Evolutionary conservation across 2,113 vertebrate species (phyloP), one percentile per base, ranked within the genome.

Genomic region (Elanoides forficatus): DNA sequence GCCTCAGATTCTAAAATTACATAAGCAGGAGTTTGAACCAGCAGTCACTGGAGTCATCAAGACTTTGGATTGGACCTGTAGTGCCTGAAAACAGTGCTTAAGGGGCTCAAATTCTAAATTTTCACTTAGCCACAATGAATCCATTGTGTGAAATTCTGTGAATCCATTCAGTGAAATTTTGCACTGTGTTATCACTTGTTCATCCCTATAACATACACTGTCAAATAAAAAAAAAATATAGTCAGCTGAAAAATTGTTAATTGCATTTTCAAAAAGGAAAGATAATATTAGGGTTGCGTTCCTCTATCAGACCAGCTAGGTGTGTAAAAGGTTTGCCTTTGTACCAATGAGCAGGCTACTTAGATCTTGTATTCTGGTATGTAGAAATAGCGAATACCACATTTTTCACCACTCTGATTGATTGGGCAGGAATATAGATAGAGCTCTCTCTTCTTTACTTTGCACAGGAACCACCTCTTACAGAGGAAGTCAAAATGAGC

Each of bases 21-120:
- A 52, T 56, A 40, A 86, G 53, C 8, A 12, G 45, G 14, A 93
- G 15, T 48, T 81, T 88, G 62, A 85, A 74, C 3, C 42, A 88
- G 48, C 45, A 88, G 70, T 5, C 42, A n/a, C 0, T n/a, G 27
- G 56, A 81, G 19, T 55, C 17, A 65, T 7, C 0, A 0, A 75
- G 52, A 74, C 30, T 93, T 75, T 30, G 60, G 11, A 79, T 2
- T 71, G 22, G 78, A 74, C 36, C 36, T 0, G 0, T 20, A 79
- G 26, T 27, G 63, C 50, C 63, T 73, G 29, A 79, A 82, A 72
- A 59, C 18, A 45, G 52, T 6, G 20, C 34, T 90, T 70, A 73
- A 93, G 17, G 18, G 53, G 50, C 30, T 56, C 34, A 88, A 86
- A 75, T 7, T 67, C 32, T 76, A 19, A 20, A 59, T 72, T 73